phyloP scores from a whole-genome alignment of 2,113 vertebrate genomes.

The Notarius lentiginosus region DNA sequence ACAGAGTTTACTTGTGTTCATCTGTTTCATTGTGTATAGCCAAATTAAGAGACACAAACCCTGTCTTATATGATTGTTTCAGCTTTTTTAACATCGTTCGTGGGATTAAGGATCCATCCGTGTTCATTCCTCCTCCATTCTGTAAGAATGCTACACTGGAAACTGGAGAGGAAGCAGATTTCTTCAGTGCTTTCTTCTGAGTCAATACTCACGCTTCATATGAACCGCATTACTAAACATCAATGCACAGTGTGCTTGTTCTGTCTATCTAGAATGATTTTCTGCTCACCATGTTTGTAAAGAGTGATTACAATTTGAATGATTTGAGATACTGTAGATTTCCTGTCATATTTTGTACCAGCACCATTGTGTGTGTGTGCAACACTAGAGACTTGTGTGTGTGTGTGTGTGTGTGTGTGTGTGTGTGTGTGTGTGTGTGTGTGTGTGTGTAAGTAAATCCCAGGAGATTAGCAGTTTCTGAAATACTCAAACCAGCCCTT shows the following conservation, averaged over 20 bases:
- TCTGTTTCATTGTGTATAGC: not conserved
- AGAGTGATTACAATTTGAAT: too few species aligned
- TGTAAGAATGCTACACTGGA: constrained; percentile 41
- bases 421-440: too few species aligned
- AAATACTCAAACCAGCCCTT: too few species aligned
- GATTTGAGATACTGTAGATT: not conserved
- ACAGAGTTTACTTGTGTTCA: not conserved
- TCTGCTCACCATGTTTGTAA: not conserved
- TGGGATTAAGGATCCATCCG: constrained; percentile 59
- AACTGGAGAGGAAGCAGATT: constrained; percentile 27
- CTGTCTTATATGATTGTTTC: not conserved
- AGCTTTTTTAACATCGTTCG: constrained; percentile 68
- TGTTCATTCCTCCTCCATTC: constrained; percentile 64
- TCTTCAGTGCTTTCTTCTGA: constrained; percentile 58
- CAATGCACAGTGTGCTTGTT: not conserved
- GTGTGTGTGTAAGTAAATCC: too few species aligned
- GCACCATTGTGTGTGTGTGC: too few species aligned
- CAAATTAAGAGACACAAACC: constrained; percentile 18
- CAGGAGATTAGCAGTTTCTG: too few species aligned
- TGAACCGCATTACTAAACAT: not conserved
- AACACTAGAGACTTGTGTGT: too few species aligned
- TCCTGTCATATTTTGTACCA: not conserved
- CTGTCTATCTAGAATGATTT: not conserved
- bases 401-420: too few species aligned
- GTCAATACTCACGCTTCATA: not conserved